Base-by-base conservation (phyloP, 2,888 invertebrate species). In the Drosophila quinaria region DNA sequence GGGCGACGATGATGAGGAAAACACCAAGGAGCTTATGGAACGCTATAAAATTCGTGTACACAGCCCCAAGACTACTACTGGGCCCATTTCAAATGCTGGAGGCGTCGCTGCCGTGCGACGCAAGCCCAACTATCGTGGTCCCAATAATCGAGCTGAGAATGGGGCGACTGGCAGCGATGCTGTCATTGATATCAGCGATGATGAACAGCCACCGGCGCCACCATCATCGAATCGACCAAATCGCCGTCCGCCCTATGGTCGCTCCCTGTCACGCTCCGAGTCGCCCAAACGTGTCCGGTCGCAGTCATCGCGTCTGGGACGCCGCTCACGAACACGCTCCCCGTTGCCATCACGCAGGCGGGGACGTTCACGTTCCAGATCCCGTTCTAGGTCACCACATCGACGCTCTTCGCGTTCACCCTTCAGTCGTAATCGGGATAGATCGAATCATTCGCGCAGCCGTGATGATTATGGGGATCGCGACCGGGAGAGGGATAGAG, bases 1-100 rank as follows among this genome's bases (percentile, higher is more conserved):
- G 83, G 91, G 93, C 1, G 93, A 94, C n/a, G 93, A 94, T 41
- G 92, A 91, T n/a, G 89, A 91, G 58, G 92, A 92, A 61, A 90
- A 88, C 50, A 90, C 92, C 4, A 91, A 91, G 71, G 82, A 89
- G 63, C 72, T 92, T 0, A 91, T 92, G 72, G 90, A 93, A n/a
- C 90, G 92, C 65, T 93, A 90, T 66, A 91, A 91, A 33, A 89
- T 92, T n/a, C 88, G 90, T 11, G 66, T 88, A 4, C 54, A 19
- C 13, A 81, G 82, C 52, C 82, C 87, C 10, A 68, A 75, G 15
- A 44, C 25, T 0, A 3, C 29, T 1, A 6, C 10, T 8, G 31
- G 17, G 19, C 3, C 46, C 29, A 15, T 17, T 11, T 11, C 44
- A 13, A 33, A 25, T n/a, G 4, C 37, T 17, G 19, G 44, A 9